Conservation (phyloP, 2,888 invertebrate species). For the Dicyrtomina minuta region DNA sequence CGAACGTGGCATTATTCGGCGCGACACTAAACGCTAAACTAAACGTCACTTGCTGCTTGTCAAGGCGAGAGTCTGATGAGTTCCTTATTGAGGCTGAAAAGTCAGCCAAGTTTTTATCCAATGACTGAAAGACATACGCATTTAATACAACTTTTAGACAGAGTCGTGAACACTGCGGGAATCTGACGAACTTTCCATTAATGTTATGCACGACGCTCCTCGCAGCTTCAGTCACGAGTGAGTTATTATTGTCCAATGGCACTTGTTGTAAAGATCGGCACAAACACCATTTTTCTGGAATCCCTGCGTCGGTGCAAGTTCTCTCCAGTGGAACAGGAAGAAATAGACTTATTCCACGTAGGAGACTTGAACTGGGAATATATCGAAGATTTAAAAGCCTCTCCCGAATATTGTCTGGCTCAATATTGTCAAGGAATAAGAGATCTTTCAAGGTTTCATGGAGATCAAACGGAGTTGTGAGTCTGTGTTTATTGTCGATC, state of each 20-base stretch:
- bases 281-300: constrained; percentile 84
- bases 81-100: not conserved
- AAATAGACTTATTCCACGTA: constrained; percentile 74
- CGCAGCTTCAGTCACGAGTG: not conserved
- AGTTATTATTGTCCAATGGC: constrained; percentile 56
- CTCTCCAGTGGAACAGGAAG: constrained; percentile 69
- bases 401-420: constrained; percentile 51
- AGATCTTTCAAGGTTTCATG: constrained; percentile 55
- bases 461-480: constrained; percentile 83
- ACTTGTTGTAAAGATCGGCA: constrained; percentile 71
- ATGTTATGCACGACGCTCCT: constrained; percentile 65
- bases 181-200: constrained; percentile 64
- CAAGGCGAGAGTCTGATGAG: not conserved
- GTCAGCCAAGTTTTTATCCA: not conserved
- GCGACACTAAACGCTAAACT: not conserved
- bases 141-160: constrained; percentile 65
- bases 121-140: constrained; percentile 59
- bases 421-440: constrained; percentile 25
- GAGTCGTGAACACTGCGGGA: constrained; percentile 65
- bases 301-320: constrained; percentile 74
- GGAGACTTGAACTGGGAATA: constrained; percentile 6
- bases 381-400: constrained; percentile 62
- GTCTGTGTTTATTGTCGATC: constrained; percentile 47
- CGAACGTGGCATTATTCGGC: constrained; percentile 14
- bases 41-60: not conserved